Evolutionary conservation across 1,140 invertebrate genomes (phyloP).

Genomic region (Holotrichia oblita): DNA sequence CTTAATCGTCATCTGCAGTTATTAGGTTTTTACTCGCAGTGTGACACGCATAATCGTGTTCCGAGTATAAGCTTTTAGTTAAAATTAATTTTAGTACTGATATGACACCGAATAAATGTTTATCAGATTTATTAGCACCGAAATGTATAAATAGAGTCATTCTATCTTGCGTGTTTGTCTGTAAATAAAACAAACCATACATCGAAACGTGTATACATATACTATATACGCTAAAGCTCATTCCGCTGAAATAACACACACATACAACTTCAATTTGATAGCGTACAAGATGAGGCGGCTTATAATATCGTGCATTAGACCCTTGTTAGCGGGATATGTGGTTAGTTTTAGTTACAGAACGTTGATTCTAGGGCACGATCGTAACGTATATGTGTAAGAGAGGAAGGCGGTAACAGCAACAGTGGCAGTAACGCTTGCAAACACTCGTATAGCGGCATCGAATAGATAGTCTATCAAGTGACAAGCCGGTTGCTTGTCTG

Average conservation of each 20-base stretch:
- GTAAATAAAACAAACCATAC: constrained; percentile 4
- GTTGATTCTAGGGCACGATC: neutral
- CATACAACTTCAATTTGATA: constrained; percentile 33
- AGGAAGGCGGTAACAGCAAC: neutral
- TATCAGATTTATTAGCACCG: neutral
- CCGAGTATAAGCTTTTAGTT: neutral
- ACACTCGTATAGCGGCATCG: neutral
- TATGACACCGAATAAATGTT: neutral
- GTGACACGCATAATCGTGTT: neutral
- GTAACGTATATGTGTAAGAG: neutral
- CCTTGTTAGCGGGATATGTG: constrained; percentile 32
- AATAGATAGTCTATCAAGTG: constrained; percentile 1
- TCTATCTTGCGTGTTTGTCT: neutral
- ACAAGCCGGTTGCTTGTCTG: neutral
- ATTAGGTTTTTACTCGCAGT: too few relatives aligned
- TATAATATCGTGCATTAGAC: constrained; percentile 14
- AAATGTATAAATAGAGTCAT: neutral
- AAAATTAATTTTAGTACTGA: neutral
- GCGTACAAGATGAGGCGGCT: constrained; percentile 1
- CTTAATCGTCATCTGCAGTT: too few relatives aligned
- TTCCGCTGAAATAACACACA: constrained; percentile 10
- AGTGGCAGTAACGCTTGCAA: neutral
- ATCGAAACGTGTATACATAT: neutral
- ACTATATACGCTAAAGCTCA: neutral
- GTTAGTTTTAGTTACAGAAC: constrained; percentile 27